A percentile compares a stretch with the other conserved stretches of the same genome.
These are phyloP conservation scores for Kryptolebias marmoratus DNA, from an alignment of 2,113 vertebrate genomes.

Conservation along the genomic window DNA sequence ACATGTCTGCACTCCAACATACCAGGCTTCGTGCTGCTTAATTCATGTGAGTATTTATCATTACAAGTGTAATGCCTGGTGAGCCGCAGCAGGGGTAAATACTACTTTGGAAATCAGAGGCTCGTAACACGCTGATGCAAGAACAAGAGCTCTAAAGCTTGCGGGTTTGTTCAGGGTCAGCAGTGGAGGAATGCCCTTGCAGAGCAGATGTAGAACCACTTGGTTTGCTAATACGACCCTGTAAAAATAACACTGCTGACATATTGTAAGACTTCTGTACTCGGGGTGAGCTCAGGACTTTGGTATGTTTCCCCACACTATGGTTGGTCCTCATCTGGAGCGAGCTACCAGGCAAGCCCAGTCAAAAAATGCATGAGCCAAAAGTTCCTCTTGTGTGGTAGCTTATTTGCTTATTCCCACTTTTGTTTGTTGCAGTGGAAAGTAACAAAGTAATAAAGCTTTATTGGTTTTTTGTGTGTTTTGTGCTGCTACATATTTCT, in stretches of 20 bases:
- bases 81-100: constrained; percentile 60
- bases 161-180: constrained; percentile 68
- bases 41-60: constrained; percentile 64
- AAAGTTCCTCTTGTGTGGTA: constrained; percentile 32
- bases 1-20: constrained; percentile 57
- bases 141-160: constrained; percentile 51
- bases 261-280: constrained; percentile 66
- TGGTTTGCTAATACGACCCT: constrained; percentile 73
- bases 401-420: constrained; percentile 23
- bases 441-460: background rate
- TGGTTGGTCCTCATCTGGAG: constrained; percentile 69
- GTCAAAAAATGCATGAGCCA: constrained; percentile 52
- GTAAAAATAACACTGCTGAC: constrained; percentile 80
- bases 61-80: constrained; percentile 58
- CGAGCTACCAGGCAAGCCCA: constrained; percentile 44
- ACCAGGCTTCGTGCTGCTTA: constrained; percentile 62
- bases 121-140: constrained; percentile 56
- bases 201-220: constrained; percentile 70
- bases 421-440: background rate
- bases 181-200: constrained; percentile 68
- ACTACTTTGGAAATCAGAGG: constrained; percentile 59
- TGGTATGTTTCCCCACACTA: constrained; percentile 77
- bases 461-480: background rate
- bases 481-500: background rate
- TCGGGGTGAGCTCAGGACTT: constrained; percentile 75